phyloP scores from a whole-genome alignment of 2,888 invertebrate genomes.

The Acanthosepion esculentum region DNA sequence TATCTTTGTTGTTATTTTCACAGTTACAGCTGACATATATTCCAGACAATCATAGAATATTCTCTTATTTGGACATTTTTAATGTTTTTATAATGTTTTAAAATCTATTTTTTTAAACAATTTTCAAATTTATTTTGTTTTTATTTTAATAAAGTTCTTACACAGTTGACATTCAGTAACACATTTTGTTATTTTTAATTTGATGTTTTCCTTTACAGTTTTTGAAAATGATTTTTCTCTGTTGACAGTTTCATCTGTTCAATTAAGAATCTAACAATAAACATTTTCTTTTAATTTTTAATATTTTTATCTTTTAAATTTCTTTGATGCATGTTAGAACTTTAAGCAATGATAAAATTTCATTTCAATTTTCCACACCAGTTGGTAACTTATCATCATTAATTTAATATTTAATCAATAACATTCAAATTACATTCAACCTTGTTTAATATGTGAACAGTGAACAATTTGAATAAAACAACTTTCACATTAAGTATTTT shows the following conservation, averaged over 20 bases:
- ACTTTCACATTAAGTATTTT: not conserved
- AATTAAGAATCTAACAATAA: slow-evolving; percentile 3
- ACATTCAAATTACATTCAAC: not conserved
- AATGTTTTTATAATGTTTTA: too few relatives aligned
- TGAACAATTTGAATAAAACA: not conserved
- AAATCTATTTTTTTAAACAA: too few relatives aligned
- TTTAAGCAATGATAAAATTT: not conserved
- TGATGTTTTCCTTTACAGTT: not conserved
- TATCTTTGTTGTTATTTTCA: too few relatives aligned
- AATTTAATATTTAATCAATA: not conserved
- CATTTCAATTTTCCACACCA: not conserved
- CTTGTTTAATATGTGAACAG: not conserved
- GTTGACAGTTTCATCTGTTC: not conserved
- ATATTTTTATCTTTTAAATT: not conserved
- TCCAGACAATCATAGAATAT: too few relatives aligned
- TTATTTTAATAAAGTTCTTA: not conserved
- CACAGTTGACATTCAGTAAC: too few relatives aligned
- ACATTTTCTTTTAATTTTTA: not conserved
- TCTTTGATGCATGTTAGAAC: not conserved
- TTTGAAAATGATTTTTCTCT: not conserved
- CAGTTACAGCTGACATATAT: too few relatives aligned
- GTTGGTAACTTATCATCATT: not conserved
- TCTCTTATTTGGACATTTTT: too few relatives aligned
- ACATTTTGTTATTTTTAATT: not conserved
- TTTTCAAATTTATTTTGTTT: not conserved